A percentile compares a stretch with the other conserved stretches of the same genome.
phyloP scores from a whole-genome alignment of 1,140 invertebrate genomes.

The Trachelipus rathkii region DNA sequence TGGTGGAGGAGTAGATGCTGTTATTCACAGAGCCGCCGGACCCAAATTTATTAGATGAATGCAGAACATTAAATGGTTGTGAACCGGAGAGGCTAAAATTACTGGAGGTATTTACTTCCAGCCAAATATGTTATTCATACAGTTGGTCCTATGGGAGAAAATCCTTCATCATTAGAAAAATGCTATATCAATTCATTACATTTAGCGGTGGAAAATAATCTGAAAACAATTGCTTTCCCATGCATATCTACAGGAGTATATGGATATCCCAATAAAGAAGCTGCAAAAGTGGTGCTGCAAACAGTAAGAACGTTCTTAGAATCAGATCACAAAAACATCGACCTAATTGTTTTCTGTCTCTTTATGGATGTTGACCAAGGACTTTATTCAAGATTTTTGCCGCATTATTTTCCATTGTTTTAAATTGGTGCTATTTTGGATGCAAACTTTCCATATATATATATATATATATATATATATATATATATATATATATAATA shows the following conservation, averaged over 20 bases:
- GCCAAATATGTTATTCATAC: slow-evolving; percentile 79
- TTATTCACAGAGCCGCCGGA: slow-evolving; percentile 76
- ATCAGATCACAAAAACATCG: slow-evolving; percentile 52
- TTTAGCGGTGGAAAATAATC: slow-evolving; percentile 58
- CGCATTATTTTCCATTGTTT: slow-evolving; percentile 64
- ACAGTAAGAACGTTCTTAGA: slow-evolving; percentile 52
- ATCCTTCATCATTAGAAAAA: slow-evolving; percentile 59
- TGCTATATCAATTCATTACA: slow-evolving; percentile 68
- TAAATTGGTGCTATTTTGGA: too few relatives aligned
- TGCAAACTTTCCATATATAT: too few relatives aligned
- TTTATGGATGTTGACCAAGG: slow-evolving; percentile 68
- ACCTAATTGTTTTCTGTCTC: slow-evolving; percentile 75
- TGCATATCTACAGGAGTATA: slow-evolving; percentile 83
- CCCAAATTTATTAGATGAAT: slow-evolving; percentile 64
- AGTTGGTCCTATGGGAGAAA: slow-evolving; percentile 71
- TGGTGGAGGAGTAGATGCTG: slow-evolving; percentile 83
- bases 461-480: too few relatives aligned
- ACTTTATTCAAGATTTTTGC: slow-evolving; percentile 68
- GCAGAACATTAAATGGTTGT: slow-evolving; percentile 66
- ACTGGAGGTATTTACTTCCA: slow-evolving; percentile 72
- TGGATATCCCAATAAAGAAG: slow-evolving; percentile 57
- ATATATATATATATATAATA: too few relatives aligned
- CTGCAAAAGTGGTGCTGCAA: slow-evolving; percentile 52
- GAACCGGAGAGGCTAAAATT: slow-evolving; percentile 73
- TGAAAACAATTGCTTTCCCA: slow-evolving; percentile 71